Base-by-base conservation (phyloP, 1,140 invertebrate species). In the Elysia chlorotica region DNA sequence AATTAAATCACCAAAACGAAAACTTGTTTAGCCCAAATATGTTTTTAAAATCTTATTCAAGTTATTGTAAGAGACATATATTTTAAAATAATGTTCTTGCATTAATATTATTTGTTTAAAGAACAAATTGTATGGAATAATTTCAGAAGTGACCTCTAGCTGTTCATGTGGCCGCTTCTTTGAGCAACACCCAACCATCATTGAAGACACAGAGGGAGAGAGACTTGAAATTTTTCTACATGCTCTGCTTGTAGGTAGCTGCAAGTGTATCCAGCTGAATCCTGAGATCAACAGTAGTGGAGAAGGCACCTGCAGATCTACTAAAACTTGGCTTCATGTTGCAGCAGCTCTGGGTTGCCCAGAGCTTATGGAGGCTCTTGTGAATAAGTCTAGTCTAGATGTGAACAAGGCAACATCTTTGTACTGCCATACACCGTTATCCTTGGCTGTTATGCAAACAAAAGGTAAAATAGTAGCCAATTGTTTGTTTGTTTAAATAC, bases 151-250 rank as follows among this genome's bases (percentile, higher is more conserved):
- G 10, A 25, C 54, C 17, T 14, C 30, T 1, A 67, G 25, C 25
- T 78, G 77, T 48, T 73, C 59, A 38, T 78, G 77, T 74, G 74
- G 62, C 21, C 66, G 71, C 6, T 71, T 74, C 35, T 76, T 78
- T 37, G 77, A 78, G 53, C 71, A 74, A 38, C 77, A 78, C 41
- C 77, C 77, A 28, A 69, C 54, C 28, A 57, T 35, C 2, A 54
- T 71, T 0, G 72, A 76, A 19, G 77, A 76, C 48, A 71, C 61
- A 21, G 66, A 68, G 23, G 65, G 36, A 0, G 74, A 71, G 21
- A 33, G 62, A 10, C 21, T 76, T 17, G 35, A 48, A 17, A 23
- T 37, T 6, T 61, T 76, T 37, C 30, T 76, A 19, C n/a, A 65
- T 21, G 28, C 31, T 23, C 57, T 78, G 6, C 17, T 41, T 17